phyloP scores from a whole-genome alignment of 2,888 invertebrate species.

The Melieria omissa region DNA sequence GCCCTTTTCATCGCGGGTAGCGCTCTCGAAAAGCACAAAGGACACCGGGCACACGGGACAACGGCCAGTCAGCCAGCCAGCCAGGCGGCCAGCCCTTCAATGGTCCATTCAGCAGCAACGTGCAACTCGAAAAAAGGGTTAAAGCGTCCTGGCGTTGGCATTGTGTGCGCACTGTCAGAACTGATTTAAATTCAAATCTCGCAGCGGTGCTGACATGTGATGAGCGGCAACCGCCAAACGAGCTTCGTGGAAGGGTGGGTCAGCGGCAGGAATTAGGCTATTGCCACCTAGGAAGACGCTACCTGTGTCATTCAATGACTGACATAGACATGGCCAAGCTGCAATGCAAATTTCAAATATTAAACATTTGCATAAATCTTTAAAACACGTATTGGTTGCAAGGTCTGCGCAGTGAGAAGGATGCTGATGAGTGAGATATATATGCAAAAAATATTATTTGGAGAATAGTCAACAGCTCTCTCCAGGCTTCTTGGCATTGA shows the following conservation, averaged over 20 bases:
- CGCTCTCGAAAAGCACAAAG: neutral
- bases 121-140: slow-evolving; percentile 22
- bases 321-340: too few relatives aligned
- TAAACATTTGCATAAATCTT: too few relatives aligned
- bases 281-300: neutral
- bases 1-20: neutral
- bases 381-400: too few relatives aligned
- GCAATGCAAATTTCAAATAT: too few relatives aligned
- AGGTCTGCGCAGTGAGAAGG: too few relatives aligned
- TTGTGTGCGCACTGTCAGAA: slow-evolving; percentile 25
- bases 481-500: too few relatives aligned
- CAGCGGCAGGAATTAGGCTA: slow-evolving; percentile 29
- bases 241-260: neutral
- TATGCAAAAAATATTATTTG: neutral
- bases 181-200: slow-evolving; percentile 36
- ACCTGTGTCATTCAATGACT: neutral
- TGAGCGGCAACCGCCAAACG: neutral
- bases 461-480: neutral
- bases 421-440: too few relatives aligned
- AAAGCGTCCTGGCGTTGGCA: slow-evolving; percentile 7
- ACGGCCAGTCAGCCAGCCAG: slow-evolving; percentile 1
- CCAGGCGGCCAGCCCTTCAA: slow-evolving; percentile 8
- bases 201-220: slow-evolving; percentile 23
- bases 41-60: slow-evolving; percentile 11
- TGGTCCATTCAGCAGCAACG: slow-evolving; percentile 18